Evolutionary conservation across 2,113 vertebrate species (phyloP).

Genomic region (Ptilonorhynchus violaceus): DNA sequence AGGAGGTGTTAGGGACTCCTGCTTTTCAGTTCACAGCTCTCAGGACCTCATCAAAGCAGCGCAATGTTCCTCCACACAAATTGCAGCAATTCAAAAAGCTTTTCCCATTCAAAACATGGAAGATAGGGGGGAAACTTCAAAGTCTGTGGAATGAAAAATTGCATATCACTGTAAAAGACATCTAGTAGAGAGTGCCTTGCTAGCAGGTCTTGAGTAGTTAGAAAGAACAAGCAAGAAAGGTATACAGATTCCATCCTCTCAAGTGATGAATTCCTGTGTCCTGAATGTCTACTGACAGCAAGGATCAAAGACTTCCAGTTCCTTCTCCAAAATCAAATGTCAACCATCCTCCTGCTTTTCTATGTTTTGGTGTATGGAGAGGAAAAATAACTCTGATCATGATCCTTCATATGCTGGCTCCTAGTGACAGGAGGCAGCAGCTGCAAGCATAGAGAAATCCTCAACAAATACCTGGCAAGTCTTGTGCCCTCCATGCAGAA

Average conservation of each 20-base stretch:
- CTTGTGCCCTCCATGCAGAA: background rate
- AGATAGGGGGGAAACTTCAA: background rate
- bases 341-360: background rate
- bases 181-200: background rate
- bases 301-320: background rate
- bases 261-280: background rate
- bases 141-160: background rate
- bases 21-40: background rate
- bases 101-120: background rate
- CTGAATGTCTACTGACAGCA: background rate
- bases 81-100: background rate
- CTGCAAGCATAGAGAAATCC: background rate
- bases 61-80: background rate
- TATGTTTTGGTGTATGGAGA: background rate
- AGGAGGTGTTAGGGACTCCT: background rate
- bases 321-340: background rate
- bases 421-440: background rate
- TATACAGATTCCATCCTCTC: background rate
- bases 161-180: background rate
- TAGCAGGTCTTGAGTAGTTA: background rate
- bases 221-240: background rate
- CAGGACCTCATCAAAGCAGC: background rate
- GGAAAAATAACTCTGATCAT: background rate
- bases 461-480: background rate
- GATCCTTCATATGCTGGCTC: background rate